Evolutionary conservation across 1,140 invertebrate species (phyloP), one percentile per base, ranked within the genome.

Genomic region (Brachionus angularis): DNA sequence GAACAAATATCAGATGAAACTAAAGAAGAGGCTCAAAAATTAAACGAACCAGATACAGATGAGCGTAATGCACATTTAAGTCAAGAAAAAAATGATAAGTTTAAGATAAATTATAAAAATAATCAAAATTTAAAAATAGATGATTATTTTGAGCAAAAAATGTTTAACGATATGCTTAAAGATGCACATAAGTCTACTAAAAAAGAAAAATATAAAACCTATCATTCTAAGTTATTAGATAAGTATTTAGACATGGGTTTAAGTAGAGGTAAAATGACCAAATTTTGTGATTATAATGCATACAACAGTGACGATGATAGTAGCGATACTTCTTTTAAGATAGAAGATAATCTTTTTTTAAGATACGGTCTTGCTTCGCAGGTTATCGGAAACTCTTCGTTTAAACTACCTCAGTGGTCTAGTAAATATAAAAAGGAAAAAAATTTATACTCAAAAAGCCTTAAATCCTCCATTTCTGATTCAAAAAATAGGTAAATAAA

Each of bases 191-290:
- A 27, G 10, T 7, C 29, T 5, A 53, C 36, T 10, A 58, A 58
- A 58, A 58, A 58, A 23, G 33, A 58, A 58, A 58, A 58, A n/a
- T 58, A 58, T 33, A 58, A 58, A 23, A 58, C 33, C 27, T 58
- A 39, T 33, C 53, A 58, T 58, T 18, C 23, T 5, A 58, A 36
- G 10, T 14, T 58, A 36, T 27, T 58, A 36, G 53, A 58, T 23
- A 58, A 58, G n/a, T 58, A 58, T 58, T 39, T 58, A 10, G 53
- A 58, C 25, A 34, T 34, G 12, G 53, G 53, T 12, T 39, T 31
- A 58, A 58, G 53, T 33, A 58, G 53, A 25, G 53, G 53, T 14
- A 58, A 58, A 23, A 58, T 58, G 53, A 58, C 16, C 8, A 58
- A 58, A n/a, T 39, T 39, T 31, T 3, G 21, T 21, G 53, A 58